Evolutionary conservation across 2,797 vertebrate genomes (phyloP), one percentile per base, ranked within the genome.

Genomic region (Micromesistius poutassou): DNA sequence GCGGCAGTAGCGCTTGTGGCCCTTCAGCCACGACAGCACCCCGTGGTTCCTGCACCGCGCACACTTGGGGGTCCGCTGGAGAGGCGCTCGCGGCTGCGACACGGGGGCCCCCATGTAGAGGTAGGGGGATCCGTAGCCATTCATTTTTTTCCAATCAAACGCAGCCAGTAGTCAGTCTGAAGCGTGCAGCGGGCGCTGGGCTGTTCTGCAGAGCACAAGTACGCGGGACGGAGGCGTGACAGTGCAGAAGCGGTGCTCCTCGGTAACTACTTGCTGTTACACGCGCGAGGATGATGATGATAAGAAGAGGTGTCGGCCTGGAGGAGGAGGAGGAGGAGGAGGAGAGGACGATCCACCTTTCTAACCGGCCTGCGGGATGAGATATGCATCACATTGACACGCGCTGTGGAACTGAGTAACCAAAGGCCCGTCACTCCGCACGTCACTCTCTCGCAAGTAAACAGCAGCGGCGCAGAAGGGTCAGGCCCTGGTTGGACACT

Each of bases 1-100:
- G 90, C 97, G 96, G 86, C 97, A 98, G 92, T 98, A 98, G 81
- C 97, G 96, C 87, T 98, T 98, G 94, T 98, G 97, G 75, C 97
- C 97, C 88, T 98, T 98, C 79, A 98, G 95, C 96, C 97, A 98
- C 33, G 97, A 98, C 30, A 98, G 95, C 82, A 98, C 97, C 66
- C 97, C 97, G 89, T 98, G 97, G 92, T 98, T 98, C 79, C 97
- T 92, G 94, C 97, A 98, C 40, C 97, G 96, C 70, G 97, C 97
- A 89, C 97, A 98, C 87, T 98, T 98, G 2, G 97, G 97, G 62
- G 97, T 98, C 88, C 97, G 95, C 90, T 98, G 97, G 38, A 98
- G 91, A 71, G 97, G 96, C 28, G 96, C 96, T 83, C 97, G 95
- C 66, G 96, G 95, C 89, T 96, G 97, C 12, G 96, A 95, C 89